Evolutionary conservation across 1,140 invertebrate genomes (phyloP), one percentile per base, ranked within the genome.

Genomic region (Drosophila pandora): DNA sequence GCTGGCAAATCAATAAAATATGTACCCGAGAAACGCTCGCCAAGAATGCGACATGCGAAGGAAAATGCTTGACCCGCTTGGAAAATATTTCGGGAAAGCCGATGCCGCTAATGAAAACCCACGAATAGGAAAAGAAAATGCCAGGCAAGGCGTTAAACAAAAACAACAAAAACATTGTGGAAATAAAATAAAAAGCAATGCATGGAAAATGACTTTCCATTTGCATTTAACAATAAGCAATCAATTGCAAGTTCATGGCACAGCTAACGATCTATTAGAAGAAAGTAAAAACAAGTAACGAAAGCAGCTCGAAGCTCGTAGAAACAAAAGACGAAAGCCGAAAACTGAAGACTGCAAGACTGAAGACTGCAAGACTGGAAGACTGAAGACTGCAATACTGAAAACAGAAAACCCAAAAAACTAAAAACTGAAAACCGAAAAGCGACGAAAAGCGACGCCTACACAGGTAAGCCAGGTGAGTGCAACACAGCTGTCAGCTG

Each of bases 191-290:
- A 75, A 43, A 71, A 53, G 43, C 59, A 75, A 57, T 76, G 82
- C 81, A 80, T 81, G 62, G 74, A 81, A 85, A 85, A 82, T 87
- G 70, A 88, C 82, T 87, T 87, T 87, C 82, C 82, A 87, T 87
- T 87, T 87, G 87, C 82, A 88, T 87, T 87, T 87, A 87, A 87
- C 82, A 87, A 87, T 87, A 87, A 87, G 82, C 82, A 87, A 87
- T 87, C 82, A 87, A 87, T 85, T 87, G 81, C 80, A 84, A 85
- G 80, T 84, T 80, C 74, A 85, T 88, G 79, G 79, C 83, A 75
- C 85, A 79, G 79, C 83, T 87, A 87, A 87, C 82, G 83, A 87
- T 87, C 82, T 87, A 88, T 87, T 87, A 87, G 82, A 87, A 87
- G 82, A 87, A 87, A 87, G 82, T 87, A 87, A 87, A 87, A 87